A percentile compares a stretch with the other conserved stretches of the same genome.
phyloP scores from a whole-genome alignment of 37 sponge, comb jelly and placozoan species.

The Haliclona indistincta region DNA sequence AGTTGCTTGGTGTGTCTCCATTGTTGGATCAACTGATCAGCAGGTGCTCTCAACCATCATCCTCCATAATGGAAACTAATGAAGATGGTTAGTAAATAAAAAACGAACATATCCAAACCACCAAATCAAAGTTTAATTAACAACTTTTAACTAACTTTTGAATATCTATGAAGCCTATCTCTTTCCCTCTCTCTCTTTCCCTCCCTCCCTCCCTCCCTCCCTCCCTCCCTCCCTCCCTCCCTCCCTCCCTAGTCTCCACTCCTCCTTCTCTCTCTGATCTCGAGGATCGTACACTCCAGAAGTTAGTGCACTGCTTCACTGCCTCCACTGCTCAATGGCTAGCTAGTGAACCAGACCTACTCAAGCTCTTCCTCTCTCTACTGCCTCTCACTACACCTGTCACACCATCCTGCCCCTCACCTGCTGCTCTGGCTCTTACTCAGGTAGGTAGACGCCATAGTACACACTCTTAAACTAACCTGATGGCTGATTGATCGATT shows the following conservation, averaged over 20 bases:
- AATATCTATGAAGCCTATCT: background rate
- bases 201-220: background rate
- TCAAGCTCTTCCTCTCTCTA: constrained; percentile 19
- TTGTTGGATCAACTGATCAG: constrained; percentile 7
- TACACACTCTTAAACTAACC: no score
- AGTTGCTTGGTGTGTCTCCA: constrained; percentile 6
- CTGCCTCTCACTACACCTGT: background rate
- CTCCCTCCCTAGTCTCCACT: background rate
- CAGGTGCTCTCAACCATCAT: background rate
- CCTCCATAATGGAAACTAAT: background rate
- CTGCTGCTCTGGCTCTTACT: constrained; percentile 32
- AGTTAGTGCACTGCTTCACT: constrained; percentile 22
- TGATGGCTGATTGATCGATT: no score
- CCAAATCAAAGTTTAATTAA: background rate
- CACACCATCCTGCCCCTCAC: constrained; percentile 18
- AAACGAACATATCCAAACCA: no score
- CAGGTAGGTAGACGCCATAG: constrained; percentile 18
- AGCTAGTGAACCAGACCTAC: constrained; percentile 1
- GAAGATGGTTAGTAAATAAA: no score
- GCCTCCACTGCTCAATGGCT: constrained; percentile 38
- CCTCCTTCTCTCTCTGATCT: background rate
- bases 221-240: background rate
- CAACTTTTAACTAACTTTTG: background rate
- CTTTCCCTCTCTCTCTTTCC: background rate
- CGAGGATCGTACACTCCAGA: constrained; percentile 12